Evolutionary conservation across 2,888 invertebrate genomes (phyloP).

Genomic region (Drosophila diplacantha): DNA sequence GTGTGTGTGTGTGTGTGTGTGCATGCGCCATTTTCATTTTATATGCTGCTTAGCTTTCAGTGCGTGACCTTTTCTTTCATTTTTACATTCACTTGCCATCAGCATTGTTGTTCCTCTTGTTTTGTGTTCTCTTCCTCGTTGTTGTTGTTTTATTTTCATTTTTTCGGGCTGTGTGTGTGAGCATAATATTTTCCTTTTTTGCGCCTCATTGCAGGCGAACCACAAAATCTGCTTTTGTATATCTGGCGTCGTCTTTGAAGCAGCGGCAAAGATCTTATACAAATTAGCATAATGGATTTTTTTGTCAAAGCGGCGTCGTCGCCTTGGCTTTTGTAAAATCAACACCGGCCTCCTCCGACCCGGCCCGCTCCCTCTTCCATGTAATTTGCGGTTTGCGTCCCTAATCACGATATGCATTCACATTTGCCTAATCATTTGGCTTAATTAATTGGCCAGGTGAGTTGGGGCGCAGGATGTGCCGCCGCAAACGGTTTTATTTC

Average conservation of each 20-base stretch:
- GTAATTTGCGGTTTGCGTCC: slow-evolving; percentile 55
- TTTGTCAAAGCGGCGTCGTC: slow-evolving; percentile 55
- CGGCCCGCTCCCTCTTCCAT: slow-evolving; percentile 19
- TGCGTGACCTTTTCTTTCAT: slow-evolving; percentile 71
- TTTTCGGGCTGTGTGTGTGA: slow-evolving; percentile 24
- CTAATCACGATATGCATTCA: slow-evolving; percentile 70
- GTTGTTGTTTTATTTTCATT: slow-evolving; percentile 6
- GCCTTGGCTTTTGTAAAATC: slow-evolving; percentile 50
- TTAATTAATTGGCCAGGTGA: slow-evolving; percentile 62
- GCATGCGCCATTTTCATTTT: slow-evolving; percentile 55
- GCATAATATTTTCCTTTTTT: slow-evolving; percentile 43
- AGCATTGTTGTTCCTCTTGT: slow-evolving; percentile 38
- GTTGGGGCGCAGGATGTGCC: slow-evolving; percentile 31
- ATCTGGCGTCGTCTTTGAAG: slow-evolving; percentile 60
- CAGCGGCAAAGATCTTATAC: slow-evolving; percentile 45
- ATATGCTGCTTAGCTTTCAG: slow-evolving; percentile 70
- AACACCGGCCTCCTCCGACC: slow-evolving; percentile 25
- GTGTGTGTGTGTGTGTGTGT: slow-evolving; percentile 34
- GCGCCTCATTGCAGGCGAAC: slow-evolving; percentile 50
- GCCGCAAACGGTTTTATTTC: slow-evolving; percentile 34
- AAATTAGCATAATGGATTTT: slow-evolving; percentile 74
- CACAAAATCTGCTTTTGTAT: slow-evolving; percentile 55
- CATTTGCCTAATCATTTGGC: slow-evolving; percentile 66
- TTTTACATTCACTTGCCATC: slow-evolving; percentile 52
- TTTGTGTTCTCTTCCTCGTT: slow-evolving; percentile 33